Evolutionary conservation across 2,888 invertebrate genomes (phyloP), one percentile per base, ranked within the genome.

Genomic region (Arctia plantaginis): DNA sequence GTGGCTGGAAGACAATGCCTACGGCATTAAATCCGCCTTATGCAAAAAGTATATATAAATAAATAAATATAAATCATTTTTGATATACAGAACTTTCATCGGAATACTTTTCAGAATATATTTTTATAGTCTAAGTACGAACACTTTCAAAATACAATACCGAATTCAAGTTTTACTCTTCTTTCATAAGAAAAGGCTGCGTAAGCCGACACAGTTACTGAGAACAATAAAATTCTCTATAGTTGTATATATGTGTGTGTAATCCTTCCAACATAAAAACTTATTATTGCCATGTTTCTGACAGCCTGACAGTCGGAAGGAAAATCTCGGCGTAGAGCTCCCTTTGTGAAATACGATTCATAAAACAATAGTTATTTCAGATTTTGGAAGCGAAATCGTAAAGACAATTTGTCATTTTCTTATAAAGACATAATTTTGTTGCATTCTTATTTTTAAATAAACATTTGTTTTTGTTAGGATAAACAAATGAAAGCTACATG

Each of bases 221-320:
- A 35, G 35, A 71, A 71, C 71, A 66, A 66, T 47, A 47, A 47
- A 51, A 51, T 66, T 41, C 35, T 39, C 55, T 44, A 10, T 30
- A 33, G 33, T 33, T 35, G 51, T 66, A 55, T 72, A 65, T 65
- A 23, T 51, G 68, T 55, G 59, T 72, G 39, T 30, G 30, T 71
- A 67, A 72, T 72, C 72, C 72, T 55, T 67, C 23, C 18, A 59
- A 55, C 66, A 67, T 72, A 59, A 72, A 72, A 72, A 72, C 72
- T 72, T 72, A 72, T 72, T 67, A 72, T 44, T 59, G 72, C 39
- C 10, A n/a, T 72, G 66, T 66, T 67, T 33, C 72, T 72, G 72
- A 72, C 72, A 72, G 55, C n/a, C 10, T 72, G 66, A 72, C 72
- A 67, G 66, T 33, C 8, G 51, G n/a, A 30, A 27, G 59, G 69